Conservation (phyloP, 2,888 invertebrate genomes). For the Gordius sp. region DNA sequence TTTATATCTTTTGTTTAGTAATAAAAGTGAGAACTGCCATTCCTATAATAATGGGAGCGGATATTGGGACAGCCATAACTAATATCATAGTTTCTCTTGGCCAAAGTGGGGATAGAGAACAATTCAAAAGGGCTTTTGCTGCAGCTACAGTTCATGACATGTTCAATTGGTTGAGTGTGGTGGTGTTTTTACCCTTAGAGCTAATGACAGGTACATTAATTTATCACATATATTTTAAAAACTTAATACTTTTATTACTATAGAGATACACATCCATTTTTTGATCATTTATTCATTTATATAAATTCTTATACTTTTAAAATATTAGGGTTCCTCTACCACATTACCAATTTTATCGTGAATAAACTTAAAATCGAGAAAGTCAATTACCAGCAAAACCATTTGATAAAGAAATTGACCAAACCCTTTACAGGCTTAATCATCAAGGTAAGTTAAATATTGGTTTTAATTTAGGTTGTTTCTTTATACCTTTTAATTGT, state of each 20-base stretch:
- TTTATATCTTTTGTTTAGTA: constrained; percentile 23
- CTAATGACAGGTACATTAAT: constrained; percentile 26
- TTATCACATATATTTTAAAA: too few relatives aligned
- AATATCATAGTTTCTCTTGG: constrained; percentile 33
- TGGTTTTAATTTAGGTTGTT: too few relatives aligned
- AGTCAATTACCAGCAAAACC: constrained; percentile 1
- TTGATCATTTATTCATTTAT: background rate
- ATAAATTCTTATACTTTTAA: background rate
- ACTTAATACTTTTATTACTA: too few relatives aligned
- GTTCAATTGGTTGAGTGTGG: constrained; percentile 35
- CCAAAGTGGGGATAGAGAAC: constrained; percentile 25
- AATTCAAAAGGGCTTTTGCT: constrained; percentile 34
- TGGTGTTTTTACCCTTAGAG: constrained; percentile 33
- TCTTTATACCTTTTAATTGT: too few relatives aligned
- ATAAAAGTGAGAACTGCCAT: constrained; percentile 30
- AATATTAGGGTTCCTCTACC: constrained; percentile 1
- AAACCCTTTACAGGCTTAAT: constrained; percentile 30
- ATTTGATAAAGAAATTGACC: constrained; percentile 27
- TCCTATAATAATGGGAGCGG: constrained; percentile 35
- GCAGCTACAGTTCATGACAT: constrained; percentile 36
- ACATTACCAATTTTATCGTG: constrained; percentile 1
- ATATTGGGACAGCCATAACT: constrained; percentile 35
- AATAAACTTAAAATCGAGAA: background rate
- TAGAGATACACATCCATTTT: background rate
- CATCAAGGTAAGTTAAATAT: constrained; percentile 26